Base-by-base conservation (phyloP, 2,797 vertebrate species). In the Galago senegalensis region DNA sequence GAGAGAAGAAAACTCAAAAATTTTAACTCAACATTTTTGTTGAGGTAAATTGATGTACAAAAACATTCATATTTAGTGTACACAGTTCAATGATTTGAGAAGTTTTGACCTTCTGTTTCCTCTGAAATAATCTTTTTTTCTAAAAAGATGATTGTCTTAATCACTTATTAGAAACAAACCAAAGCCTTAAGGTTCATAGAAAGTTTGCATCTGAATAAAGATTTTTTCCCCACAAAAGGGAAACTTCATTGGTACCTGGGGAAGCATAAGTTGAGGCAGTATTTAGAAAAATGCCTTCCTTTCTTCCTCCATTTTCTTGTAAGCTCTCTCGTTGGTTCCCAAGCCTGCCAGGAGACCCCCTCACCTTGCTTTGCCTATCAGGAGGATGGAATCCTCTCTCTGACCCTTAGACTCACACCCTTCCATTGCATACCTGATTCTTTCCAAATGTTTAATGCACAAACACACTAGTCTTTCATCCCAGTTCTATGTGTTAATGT, bases 1-100 rank as follows among this genome's bases (percentile, higher is more conserved):
- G 21, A 17, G 46, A 94, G n/a, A 91, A 87, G 37, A 81, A 76
- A 58, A 34, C 56, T 84, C 27, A 76, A 93, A 65, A 88, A 91
- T 88, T 16, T 37, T 67, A 49, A 60, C 40, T 46, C 60, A 49
- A 60, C 31, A 76, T 53, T 7, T 27, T 75, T 67, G 37, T 27
- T 69, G 69, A 88, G 16, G 27, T 70, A 56, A 87, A 76, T 4
- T 31, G 16, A 46, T 61, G 7, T 31, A 43, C 34, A 40, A 60
- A 40, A 37, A 82, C 31, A 56, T 5, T 34, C n/a, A 13, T 53
- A 40, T n/a, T 63, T 60, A 53, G 7, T 56, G 6, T 69, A 83
- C 11, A 72, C 20, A 69, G 43, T 56, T 40, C 31, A 60, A 53
- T 53, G 2, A 75, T 53, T 90, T 40, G 5, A 13, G 13, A 56